Base-by-base conservation (phyloP, 1,140 invertebrate species). In the Vanessa tameamea region DNA sequence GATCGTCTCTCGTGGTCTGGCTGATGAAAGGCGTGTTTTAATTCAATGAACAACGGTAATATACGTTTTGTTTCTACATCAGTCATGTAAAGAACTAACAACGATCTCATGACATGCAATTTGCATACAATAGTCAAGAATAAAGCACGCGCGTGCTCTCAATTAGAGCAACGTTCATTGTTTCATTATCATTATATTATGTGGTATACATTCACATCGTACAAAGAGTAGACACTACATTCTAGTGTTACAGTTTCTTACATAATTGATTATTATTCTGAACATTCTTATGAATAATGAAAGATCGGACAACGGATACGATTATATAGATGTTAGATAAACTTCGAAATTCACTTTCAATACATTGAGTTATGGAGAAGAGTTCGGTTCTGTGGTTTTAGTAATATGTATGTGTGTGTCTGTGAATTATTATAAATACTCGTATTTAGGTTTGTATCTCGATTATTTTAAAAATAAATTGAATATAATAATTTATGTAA, bases 81-180 rank as follows among this genome's bases (percentile, higher is more conserved):
- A 69, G 57, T 63, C 73, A 75, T 53, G 37, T 67, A 55, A 47
- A 65, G 68, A 64, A 69, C 14, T 47, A 78, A 66, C 65, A 78
- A 69, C 61, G 65, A 72, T 73, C 64, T 71, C 73, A 61, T 64
- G 68, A 64, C 63, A 31, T 47, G 53, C 69, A 59, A 75, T 75
- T 75, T 84, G 76, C 87, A 90, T 86, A 90, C 89, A 90, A 90
- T 89, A 75, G 81, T 43, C n/a, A 69, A 68, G 85, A 76, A 77
- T 83, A 80, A 81, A 80, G 82, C 84, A 83, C 84, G 83, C 87
- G 83, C 87, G 86, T 87, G 90, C 84, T 86, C 81, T 79, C 79
- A 83, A 85, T 87, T 81, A 78, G 73, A 88, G 86, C 85, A 87
- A 84, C 86, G 83, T 85, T 85, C 82, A 85, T 86, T 90, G 87